phyloP scores from a whole-genome alignment of 2,113 vertebrate species.

The Oncorhynchus tshawytscha region DNA sequence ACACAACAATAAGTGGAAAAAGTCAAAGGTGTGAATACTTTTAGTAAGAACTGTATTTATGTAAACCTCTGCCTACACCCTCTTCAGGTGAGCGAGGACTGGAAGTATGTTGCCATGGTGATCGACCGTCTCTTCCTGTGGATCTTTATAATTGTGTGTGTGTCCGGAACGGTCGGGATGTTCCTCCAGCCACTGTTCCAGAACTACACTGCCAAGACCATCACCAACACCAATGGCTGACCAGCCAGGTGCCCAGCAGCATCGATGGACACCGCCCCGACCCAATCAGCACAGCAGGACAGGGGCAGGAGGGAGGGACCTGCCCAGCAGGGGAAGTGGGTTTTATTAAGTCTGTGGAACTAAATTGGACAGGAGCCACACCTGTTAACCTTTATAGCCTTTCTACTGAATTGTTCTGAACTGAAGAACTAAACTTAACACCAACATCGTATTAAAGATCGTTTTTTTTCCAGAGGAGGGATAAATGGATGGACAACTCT shows the following conservation, averaged over 20 bases:
- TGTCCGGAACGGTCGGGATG: slow-evolving; percentile 93
- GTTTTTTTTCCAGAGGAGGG: slow-evolving; percentile 43
- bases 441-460: slow-evolving; percentile 36
- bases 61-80: slow-evolving; percentile 6
- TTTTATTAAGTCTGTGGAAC: slow-evolving; percentile 50
- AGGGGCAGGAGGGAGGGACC: slow-evolving; percentile 27
- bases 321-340: slow-evolving; percentile 22
- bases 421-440: slow-evolving; percentile 41
- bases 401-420: slow-evolving; percentile 63
- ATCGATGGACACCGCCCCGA: slow-evolving; percentile 53
- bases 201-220: slow-evolving; percentile 85
- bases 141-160: slow-evolving; percentile 94
- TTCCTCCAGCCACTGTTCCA: slow-evolving; percentile 96
- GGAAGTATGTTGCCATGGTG: slow-evolving; percentile 98
- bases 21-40: too few relatives aligned
- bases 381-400: slow-evolving; percentile 64
- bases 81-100: slow-evolving; percentile 93
- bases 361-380: slow-evolving; percentile 54
- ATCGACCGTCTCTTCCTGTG: slow-evolving; percentile 96
- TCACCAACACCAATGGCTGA: slow-evolving; percentile 78
- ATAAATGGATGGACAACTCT: slow-evolving; percentile 43
- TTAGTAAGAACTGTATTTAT: neutral
- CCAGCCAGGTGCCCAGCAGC: slow-evolving; percentile 7
- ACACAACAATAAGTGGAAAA: too few relatives aligned
- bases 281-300: slow-evolving; percentile 57